These are phyloP conservation scores for Ailuropoda melanoleuca DNA, from an alignment of 2,113 vertebrate species.

Conservation along the genomic window DNA sequence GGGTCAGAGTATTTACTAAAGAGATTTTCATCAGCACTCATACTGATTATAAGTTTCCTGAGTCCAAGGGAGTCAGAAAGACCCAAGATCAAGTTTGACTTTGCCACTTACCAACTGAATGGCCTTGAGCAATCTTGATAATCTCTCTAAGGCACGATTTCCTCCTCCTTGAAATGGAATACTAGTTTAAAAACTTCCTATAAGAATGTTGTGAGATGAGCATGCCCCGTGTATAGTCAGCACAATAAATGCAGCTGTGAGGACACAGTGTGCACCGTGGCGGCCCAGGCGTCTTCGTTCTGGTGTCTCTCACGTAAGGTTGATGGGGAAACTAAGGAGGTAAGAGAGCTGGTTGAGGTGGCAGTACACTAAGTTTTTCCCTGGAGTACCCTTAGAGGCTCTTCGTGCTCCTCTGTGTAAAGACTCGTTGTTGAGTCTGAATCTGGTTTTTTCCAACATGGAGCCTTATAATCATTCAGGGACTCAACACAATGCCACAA, in stretches of 20 bases:
- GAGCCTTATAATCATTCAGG: background rate
- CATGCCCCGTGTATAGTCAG: rapidly evolving
- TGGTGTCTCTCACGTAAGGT: background rate
- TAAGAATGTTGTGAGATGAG: background rate
- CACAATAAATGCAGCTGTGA: too few species aligned
- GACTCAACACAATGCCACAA: background rate
- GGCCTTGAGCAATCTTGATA: background rate
- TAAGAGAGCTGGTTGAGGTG: background rate
- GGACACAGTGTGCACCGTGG: background rate
- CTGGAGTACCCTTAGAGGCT: background rate
- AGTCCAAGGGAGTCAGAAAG: background rate
- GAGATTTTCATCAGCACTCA: background rate
- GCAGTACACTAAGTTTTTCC: rapidly evolving
- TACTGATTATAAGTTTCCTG: background rate
- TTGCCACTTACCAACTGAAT: background rate
- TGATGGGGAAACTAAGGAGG: background rate
- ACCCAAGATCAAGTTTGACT: background rate
- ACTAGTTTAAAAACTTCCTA: background rate
- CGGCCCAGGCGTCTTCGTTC: background rate
- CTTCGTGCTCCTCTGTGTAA: background rate
- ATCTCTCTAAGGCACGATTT: background rate
- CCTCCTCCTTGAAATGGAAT: background rate
- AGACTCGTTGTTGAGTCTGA: background rate
- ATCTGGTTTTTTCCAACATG: background rate
- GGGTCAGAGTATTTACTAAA: background rate